These are phyloP conservation scores for Drosophila dives DNA, from an alignment of 2,888 invertebrate species.

Conservation along the genomic window DNA sequence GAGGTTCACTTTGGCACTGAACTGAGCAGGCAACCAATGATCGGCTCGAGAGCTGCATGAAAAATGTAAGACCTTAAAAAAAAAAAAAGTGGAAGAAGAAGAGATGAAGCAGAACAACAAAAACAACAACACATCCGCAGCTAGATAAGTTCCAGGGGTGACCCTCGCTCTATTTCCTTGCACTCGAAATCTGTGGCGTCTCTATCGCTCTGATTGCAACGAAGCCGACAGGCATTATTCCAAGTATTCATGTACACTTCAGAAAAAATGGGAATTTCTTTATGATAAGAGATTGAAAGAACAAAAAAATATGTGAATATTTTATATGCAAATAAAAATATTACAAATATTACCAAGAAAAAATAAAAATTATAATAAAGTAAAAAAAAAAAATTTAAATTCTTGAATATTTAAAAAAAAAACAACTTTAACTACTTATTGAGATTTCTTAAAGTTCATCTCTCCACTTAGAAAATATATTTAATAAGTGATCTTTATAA, in stretches of 20 bases:
- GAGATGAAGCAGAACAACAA: not conserved
- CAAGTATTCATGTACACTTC: conserved; percentile 21
- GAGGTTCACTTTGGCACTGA: conserved; percentile 52
- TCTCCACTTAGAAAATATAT: too few species aligned
- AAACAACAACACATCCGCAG: conserved; percentile 51
- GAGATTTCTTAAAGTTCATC: too few species aligned
- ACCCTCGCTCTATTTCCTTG: conserved; percentile 47
- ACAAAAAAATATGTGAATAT: not conserved
- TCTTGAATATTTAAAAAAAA: too few species aligned
- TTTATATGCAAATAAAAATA: not conserved
- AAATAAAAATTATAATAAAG: not conserved
- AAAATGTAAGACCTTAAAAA: not conserved
- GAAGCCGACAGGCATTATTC: conserved; percentile 24
- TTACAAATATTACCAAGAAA: not conserved
- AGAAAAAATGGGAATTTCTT: not conserved
- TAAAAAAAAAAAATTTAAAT: not conserved
- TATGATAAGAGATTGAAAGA: not conserved
- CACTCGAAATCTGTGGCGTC: conserved; percentile 2
- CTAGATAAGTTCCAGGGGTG: conserved; percentile 51
- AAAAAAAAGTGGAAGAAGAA: not conserved
- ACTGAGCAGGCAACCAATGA: conserved; percentile 11
- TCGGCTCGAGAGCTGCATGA: conserved; percentile 48
- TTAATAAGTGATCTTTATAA: too few species aligned
- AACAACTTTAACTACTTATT: too few species aligned
- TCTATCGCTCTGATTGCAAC: conserved; percentile 26